These are phyloP conservation scores for Lycia hirtaria DNA, from an alignment of 2,888 invertebrate species.

Conservation along the genomic window DNA sequence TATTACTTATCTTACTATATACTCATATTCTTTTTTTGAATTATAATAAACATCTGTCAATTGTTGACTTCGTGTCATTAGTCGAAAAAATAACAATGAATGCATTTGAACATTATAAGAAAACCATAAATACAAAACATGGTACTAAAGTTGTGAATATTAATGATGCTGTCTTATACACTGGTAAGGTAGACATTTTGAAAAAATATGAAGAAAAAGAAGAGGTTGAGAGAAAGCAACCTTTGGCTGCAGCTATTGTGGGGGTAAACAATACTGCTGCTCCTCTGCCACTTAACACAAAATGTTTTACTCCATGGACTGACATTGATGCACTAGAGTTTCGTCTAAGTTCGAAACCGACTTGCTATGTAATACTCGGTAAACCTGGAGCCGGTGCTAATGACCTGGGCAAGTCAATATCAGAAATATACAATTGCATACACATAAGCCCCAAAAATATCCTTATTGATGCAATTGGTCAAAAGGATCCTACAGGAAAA, in stretches of 20 bases:
- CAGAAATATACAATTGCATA: slow-evolving; percentile 84
- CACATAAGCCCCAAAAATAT: slow-evolving; percentile 85
- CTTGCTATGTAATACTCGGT: slow-evolving; percentile 85
- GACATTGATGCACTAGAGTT: slow-evolving; percentile 81
- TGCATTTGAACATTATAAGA: slow-evolving; percentile 50
- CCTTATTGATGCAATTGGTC: slow-evolving; percentile 85
- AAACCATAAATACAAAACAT: slow-evolving; percentile 52
- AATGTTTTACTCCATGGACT: slow-evolving; percentile 70
- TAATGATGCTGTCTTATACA: slow-evolving; percentile 53
- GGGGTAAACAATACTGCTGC: slow-evolving; percentile 70
- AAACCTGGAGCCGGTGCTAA: slow-evolving; percentile 84
- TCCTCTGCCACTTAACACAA: slow-evolving; percentile 51
- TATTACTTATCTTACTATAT: too few species aligned
- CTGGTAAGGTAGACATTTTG: slow-evolving; percentile 49
- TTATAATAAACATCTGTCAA: too few species aligned
- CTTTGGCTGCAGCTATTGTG: slow-evolving; percentile 66
- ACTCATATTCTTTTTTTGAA: too few species aligned
- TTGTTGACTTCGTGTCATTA: too few species aligned
- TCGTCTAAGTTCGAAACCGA: slow-evolving; percentile 79
- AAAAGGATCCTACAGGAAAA: slow-evolving; percentile 81
- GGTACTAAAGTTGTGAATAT: slow-evolving; percentile 48
- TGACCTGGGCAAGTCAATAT: slow-evolving; percentile 82
- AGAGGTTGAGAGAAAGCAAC: slow-evolving; percentile 38
- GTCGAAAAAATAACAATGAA: slow-evolving; percentile 45
- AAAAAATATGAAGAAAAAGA: slow-evolving; percentile 27